Percentiles rank a stretch among this genome's conserved stretches.
These are phyloP conservation scores for Ailuropoda melanoleuca DNA, from an alignment of 2,113 vertebrate genomes.

Conservation along the genomic window DNA sequence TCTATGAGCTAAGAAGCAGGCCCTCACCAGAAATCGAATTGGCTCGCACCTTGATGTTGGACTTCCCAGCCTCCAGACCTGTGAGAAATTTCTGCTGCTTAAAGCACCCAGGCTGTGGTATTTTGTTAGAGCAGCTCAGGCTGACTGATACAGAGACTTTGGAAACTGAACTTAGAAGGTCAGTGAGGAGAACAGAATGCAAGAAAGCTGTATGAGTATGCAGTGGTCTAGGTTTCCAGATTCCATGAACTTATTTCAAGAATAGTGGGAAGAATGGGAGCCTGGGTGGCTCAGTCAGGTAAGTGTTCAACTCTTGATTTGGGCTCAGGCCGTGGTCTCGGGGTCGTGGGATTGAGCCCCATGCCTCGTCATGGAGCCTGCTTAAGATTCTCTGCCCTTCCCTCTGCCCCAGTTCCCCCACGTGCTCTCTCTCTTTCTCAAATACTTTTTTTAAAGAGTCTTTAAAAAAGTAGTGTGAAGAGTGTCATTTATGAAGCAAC, in stretches of 20 bases:
- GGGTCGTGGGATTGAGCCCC: neutral
- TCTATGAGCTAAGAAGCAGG: neutral
- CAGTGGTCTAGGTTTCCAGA: neutral
- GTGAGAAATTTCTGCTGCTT: neutral
- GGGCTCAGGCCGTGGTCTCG: neutral
- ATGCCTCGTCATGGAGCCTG: neutral
- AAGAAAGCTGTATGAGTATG: neutral
- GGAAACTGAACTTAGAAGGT: neutral
- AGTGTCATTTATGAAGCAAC: neutral
- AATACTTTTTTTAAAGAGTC: neutral
- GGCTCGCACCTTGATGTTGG: neutral
- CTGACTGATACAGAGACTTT: neutral
- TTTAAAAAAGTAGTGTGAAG: neutral
- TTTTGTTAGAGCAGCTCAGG: neutral
- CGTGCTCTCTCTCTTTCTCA: neutral
- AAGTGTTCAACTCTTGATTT: neutral
- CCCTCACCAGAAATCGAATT: neutral
- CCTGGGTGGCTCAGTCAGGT: neutral
- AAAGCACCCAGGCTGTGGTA: neutral
- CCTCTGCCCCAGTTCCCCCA: neutral
- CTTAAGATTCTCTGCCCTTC: neutral
- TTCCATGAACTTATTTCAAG: neutral
- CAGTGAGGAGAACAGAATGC: neutral
- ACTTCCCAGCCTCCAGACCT: neutral
- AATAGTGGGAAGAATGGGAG: neutral